Base-by-base conservation (phyloP, 2,888 invertebrate genomes). In the Amorpha juglandis region DNA sequence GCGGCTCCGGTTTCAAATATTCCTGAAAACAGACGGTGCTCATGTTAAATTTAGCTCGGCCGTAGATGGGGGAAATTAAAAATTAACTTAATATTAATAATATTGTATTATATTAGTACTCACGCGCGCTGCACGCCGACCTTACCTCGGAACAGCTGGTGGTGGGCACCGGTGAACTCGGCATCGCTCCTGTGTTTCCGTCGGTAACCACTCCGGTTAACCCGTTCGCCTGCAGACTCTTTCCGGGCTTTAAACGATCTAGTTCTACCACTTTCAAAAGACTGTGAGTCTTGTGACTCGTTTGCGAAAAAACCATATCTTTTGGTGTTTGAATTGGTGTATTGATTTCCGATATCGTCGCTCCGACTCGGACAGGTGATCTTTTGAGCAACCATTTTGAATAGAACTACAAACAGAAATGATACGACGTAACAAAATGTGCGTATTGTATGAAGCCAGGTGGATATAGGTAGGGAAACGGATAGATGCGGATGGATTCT, bases 351-450 rank as follows among this genome's bases (percentile, higher is more conserved):
- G 91, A 88, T 88, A 91, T 87, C 88, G 90, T 91, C 91, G 88
- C 91, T 90, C 87, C 91, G 88, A 90, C 90, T 87, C 89, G 92
- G 89, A 91, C 91, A 88, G 92, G 86, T 90, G 92, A 90, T 88
- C 87, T 89, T 93, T 92, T 89, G 90, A 89, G 92, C 87, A 91
- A 93, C 93, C 93, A 93, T 93, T 93, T 93, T 93, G 93, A 85
- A 92, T 91, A 92, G 91, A 92, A 93, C 93, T 93, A 93, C 92
- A 92, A 93, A 93, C 88, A 93, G 84, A 93, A 93, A 93, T 90
- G 91, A 92, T 87, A 92, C 88, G 93, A 92, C 92, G 91, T 93
- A 92, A 93, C 93, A 89, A 87, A 91, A 90, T 90, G 92, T 91
- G 90, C 88, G 90, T 87, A 88, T 86, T 87, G 76, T 90, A 90